A percentile compares a stretch with the other conserved stretches of the same genome.
Evolutionary conservation across 2,888 invertebrate species (phyloP).

Genomic region (Pardosa pseudoannulata): DNA sequence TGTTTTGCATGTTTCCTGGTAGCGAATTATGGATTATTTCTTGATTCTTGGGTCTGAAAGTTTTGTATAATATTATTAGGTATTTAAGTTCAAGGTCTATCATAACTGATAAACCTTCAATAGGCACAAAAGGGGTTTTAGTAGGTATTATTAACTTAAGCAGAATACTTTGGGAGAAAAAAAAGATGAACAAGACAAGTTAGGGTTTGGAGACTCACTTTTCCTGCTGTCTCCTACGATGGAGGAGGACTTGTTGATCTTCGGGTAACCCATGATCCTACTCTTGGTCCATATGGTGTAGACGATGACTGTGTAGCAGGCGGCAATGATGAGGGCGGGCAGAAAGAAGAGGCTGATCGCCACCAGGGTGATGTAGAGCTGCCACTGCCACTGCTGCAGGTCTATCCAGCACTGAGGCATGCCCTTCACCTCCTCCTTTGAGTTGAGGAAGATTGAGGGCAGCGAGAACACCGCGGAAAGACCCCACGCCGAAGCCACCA

Average conservation of each 20-base stretch:
- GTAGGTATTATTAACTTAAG: no score
- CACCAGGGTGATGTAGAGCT: conserved; percentile 91
- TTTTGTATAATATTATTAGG: no score
- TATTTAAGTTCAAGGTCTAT: no score
- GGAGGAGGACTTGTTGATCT: conserved; percentile 72
- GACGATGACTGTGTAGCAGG: conserved; percentile 93
- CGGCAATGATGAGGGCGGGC: conserved; percentile 91
- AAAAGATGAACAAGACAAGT: no score
- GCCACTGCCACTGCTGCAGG: conserved; percentile 86
- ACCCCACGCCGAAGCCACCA: conserved; percentile 89
- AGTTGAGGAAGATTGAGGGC: conserved; percentile 86
- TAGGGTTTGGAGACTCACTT: no score
- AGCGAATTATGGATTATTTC: no score
- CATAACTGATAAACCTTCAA: no score
- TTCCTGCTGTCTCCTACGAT: conserved; percentile 63
- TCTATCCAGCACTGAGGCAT: conserved; percentile 93
- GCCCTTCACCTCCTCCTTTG: conserved; percentile 87
- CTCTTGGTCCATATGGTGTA: conserved; percentile 94
- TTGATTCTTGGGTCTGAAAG: no score
- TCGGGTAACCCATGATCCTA: conserved; percentile 80
- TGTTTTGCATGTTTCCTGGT: no score
- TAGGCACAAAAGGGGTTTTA: no score
- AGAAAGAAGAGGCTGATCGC: conserved; percentile 89
- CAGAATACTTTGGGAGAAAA: no score
- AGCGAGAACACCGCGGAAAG: conserved; percentile 88